Percentiles rank a stretch among this genome's conserved stretches.
These are phyloP conservation scores for Nemotelus nigrinus DNA, from an alignment of 2,888 invertebrate species.

Conservation along the genomic window DNA sequence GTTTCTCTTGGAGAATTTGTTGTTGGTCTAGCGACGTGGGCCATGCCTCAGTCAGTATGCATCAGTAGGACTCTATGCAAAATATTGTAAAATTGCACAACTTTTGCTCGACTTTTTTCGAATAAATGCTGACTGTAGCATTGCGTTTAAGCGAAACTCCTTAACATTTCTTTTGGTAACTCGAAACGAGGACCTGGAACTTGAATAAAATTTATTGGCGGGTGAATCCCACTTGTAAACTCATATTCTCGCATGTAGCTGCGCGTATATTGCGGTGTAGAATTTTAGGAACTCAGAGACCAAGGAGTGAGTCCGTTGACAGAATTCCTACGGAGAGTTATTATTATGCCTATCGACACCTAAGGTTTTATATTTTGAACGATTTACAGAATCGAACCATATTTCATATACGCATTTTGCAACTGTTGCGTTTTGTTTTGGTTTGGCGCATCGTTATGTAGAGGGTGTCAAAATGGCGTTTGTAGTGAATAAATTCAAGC, in stretches of 20 bases:
- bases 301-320: slow-evolving; percentile 39
- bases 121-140: slow-evolving; percentile 16
- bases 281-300: slow-evolving; percentile 33
- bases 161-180: slow-evolving; percentile 34
- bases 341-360: slow-evolving; percentile 42
- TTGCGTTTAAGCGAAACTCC: slow-evolving; percentile 5
- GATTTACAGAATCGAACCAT: slow-evolving; percentile 2
- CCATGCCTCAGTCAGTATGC: slow-evolving; percentile 12
- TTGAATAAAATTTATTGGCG: slow-evolving; percentile 41
- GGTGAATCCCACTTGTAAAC: slow-evolving; percentile 33
- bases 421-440: slow-evolving; percentile 5
- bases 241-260: slow-evolving; percentile 2
- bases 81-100: slow-evolving; percentile 39
- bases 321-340: slow-evolving; percentile 43
- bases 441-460: background rate
- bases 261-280: slow-evolving; percentile 6
- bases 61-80: slow-evolving; percentile 40
- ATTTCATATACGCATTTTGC: slow-evolving; percentile 34
- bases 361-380: slow-evolving; percentile 33
- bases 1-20: slow-evolving; percentile 28
- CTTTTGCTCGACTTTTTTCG: slow-evolving; percentile 21
- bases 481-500: too few relatives aligned
- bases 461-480: too few relatives aligned
- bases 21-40: slow-evolving; percentile 29
- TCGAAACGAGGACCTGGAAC: slow-evolving; percentile 31